These are phyloP conservation scores for Parapristionchus giblindavisi DNA, from an alignment of 2,888 invertebrate genomes.

Conservation along the genomic window DNA sequence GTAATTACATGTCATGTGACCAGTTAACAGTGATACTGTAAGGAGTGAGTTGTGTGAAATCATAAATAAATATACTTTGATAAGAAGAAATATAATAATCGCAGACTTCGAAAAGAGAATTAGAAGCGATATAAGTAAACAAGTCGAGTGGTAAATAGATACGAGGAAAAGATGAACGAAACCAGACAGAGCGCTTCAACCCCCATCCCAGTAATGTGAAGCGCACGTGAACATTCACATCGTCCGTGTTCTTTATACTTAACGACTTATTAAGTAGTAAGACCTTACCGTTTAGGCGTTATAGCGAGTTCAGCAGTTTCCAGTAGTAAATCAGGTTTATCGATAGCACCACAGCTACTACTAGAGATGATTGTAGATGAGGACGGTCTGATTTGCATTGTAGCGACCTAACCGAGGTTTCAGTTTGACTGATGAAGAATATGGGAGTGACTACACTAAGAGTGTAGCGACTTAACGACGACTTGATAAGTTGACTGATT, in stretches of 20 bases:
- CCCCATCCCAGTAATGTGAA: no score
- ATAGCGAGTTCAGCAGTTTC: conserved; percentile 4
- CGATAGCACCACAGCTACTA: conserved; percentile 20
- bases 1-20: no score
- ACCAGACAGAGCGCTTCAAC: conserved; percentile 11
- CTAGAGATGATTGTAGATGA: conserved; percentile 21
- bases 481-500: conserved; percentile 25
- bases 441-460: neutral
- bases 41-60: no score
- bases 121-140: no score
- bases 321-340: neutral
- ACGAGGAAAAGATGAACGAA: neutral
- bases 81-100: no score
- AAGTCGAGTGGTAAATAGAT: neutral
- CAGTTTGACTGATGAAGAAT: conserved; percentile 17
- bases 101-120: no score
- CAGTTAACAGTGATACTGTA: no score
- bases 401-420: conserved; percentile 6
- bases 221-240: conserved; percentile 3
- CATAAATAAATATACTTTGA: no score
- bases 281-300: conserved; percentile 7
- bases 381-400: conserved; percentile 26
- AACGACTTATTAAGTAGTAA: no score
- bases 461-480: neutral
- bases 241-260: no score